These are phyloP conservation scores for Drosophila athabasca DNA, from an alignment of 1,140 invertebrate genomes.

Conservation along the genomic window DNA sequence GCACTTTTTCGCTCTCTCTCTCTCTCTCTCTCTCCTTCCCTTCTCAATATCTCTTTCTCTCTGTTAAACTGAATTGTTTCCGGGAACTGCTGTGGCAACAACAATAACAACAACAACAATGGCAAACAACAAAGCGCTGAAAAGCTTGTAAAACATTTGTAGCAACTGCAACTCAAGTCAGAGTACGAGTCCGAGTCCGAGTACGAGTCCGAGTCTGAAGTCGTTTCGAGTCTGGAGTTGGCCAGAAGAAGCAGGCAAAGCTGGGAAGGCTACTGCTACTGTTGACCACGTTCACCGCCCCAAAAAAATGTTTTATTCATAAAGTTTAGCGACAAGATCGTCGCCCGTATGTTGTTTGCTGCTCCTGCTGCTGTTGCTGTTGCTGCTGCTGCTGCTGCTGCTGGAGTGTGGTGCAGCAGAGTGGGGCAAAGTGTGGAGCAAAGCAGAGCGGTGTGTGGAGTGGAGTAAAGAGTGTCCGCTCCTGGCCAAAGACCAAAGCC, in stretches of 20 bases:
- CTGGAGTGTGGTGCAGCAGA: constrained; percentile 4
- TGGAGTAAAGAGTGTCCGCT: no score
- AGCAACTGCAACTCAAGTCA: constrained; percentile 68
- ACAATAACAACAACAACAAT: constrained; percentile 66
- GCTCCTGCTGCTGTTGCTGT: constrained; percentile 34
- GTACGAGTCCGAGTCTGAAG: constrained; percentile 24
- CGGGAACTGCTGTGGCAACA: constrained; percentile 68
- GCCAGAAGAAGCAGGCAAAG: constrained; percentile 16
- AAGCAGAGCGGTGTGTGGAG: constrained; percentile 1
- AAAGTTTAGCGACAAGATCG: constrained; percentile 76
- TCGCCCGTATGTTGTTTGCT: constrained; percentile 47
- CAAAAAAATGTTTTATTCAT: constrained; percentile 77
- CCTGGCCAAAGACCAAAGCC: constrained; percentile 25
- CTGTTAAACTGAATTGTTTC: constrained; percentile 80
- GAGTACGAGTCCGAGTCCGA: constrained; percentile 12
- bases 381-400: constrained; percentile 20
- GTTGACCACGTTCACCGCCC: constrained; percentile 71
- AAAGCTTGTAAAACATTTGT: constrained; percentile 83
- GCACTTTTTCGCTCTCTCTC: constrained; percentile 39
- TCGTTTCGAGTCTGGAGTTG: constrained; percentile 20
- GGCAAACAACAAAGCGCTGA: constrained; percentile 71
- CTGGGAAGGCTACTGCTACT: constrained; percentile 42
- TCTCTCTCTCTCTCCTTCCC: background rate
- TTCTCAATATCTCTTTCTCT: constrained; percentile 27
- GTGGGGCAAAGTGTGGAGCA: constrained; percentile 5